phyloP scores from a whole-genome alignment of 2,888 invertebrate species.

The Oegoconia quadripuncta region DNA sequence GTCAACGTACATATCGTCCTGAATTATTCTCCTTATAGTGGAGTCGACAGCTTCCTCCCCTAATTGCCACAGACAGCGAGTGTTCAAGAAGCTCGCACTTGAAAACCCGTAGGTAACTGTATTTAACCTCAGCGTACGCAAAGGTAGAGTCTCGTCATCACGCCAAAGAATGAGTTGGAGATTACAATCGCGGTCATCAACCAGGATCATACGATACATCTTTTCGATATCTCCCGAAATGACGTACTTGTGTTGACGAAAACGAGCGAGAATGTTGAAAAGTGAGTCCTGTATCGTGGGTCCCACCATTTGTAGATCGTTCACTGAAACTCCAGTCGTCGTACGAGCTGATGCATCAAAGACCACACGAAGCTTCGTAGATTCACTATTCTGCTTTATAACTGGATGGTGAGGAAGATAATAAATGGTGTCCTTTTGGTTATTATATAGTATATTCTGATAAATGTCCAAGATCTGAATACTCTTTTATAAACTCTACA shows the following conservation, averaged over 20 bases:
- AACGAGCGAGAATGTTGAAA: conserved; percentile 3
- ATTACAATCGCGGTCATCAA: conserved; percentile 19
- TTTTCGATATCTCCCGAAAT: conserved; percentile 13
- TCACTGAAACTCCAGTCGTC: not conserved
- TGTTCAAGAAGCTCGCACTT: conserved; percentile 14
- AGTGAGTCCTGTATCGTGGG: not conserved
- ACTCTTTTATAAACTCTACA: conserved; percentile 6
- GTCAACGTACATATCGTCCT: conserved; percentile 9
- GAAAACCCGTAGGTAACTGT: conserved; percentile 13
- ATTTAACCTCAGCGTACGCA: conserved; percentile 2
- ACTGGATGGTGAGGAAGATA: conserved; percentile 1
- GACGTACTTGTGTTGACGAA: conserved; percentile 21
- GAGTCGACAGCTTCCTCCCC: conserved; percentile 9
- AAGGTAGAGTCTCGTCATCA: conserved; percentile 14
- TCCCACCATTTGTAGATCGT: not conserved
- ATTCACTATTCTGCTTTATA: not conserved
- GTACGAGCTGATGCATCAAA: not conserved
- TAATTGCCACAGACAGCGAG: conserved; percentile 12
- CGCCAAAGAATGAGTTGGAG: conserved; percentile 33
- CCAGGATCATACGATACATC: conserved; percentile 28
- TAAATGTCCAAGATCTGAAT: not conserved
- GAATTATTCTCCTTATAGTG: conserved; percentile 1
- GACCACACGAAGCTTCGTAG: not conserved
- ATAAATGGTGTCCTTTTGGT: not conserved
- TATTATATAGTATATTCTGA: not conserved